phyloP scores from a whole-genome alignment of 2,888 invertebrate species.

The Mythimna lalbum region DNA sequence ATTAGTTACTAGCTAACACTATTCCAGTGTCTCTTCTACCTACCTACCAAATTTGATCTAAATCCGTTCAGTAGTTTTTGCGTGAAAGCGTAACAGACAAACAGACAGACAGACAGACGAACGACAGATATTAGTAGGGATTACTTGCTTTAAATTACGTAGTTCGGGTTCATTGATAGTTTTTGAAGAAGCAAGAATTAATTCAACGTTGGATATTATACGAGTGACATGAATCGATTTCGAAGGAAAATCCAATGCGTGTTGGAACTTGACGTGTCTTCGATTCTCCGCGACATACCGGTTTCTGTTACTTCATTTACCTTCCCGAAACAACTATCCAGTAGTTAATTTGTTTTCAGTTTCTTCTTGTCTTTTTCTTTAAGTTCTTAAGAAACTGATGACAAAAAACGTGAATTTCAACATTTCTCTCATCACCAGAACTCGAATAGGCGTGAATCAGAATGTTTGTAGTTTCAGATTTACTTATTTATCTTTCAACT shows the following conservation, averaged over 20 bases:
- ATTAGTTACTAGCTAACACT: too few relatives aligned
- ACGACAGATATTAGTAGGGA: too few relatives aligned
- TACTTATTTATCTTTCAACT: conserved; percentile 1
- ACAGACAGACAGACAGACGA: too few relatives aligned
- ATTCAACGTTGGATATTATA: background rate
- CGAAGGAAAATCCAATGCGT: too few relatives aligned
- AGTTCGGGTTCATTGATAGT: conserved; percentile 15
- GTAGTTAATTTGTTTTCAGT: background rate
- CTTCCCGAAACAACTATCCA: too few relatives aligned
- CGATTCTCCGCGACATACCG: too few relatives aligned
- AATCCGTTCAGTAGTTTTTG: too few relatives aligned
- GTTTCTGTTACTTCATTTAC: too few relatives aligned
- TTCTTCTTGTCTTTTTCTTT: background rate
- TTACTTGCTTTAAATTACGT: background rate
- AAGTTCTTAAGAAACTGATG: background rate
- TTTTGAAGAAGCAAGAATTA: background rate
- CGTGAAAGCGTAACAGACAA: too few relatives aligned
- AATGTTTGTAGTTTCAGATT: background rate
- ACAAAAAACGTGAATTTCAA: background rate
- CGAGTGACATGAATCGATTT: background rate
- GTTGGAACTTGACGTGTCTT: too few relatives aligned
- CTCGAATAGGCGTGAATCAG: background rate
- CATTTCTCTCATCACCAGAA: background rate
- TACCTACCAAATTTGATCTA: too few relatives aligned
- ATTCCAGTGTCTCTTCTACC: too few relatives aligned